phyloP scores from a whole-genome alignment of 2,888 invertebrate species.

The Ennomos erosarius region DNA sequence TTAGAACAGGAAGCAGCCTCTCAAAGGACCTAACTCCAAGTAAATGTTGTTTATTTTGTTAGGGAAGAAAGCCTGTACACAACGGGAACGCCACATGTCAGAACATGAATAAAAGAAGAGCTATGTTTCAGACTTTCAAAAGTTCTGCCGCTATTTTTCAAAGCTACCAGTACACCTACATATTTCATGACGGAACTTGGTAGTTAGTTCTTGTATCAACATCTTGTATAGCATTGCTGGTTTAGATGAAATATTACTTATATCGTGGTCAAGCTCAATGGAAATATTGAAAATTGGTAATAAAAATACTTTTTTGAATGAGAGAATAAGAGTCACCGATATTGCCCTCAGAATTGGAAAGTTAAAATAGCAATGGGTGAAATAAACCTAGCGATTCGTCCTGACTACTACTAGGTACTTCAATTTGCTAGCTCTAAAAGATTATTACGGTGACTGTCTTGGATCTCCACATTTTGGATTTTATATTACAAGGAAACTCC shows the following conservation, averaged over 20 bases:
- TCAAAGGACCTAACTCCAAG: slow-evolving; percentile 82
- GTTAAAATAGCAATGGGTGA: too few species aligned
- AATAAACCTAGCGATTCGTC: too few species aligned
- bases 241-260: slow-evolving; percentile 11
- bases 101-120: slow-evolving; percentile 83
- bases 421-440: too few species aligned
- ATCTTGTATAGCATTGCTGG: slow-evolving; percentile 40
- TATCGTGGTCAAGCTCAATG: slow-evolving; percentile 2
- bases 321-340: too few species aligned
- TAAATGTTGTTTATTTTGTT: slow-evolving; percentile 84
- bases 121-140: slow-evolving; percentile 82
- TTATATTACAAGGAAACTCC: too few species aligned
- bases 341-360: too few species aligned
- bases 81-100: slow-evolving; percentile 81
- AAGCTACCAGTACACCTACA: slow-evolving; percentile 58
- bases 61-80: slow-evolving; percentile 80
- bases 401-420: too few species aligned
- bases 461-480: too few species aligned
- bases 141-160: slow-evolving; percentile 77
- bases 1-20: slow-evolving; percentile 68
- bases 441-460: too few species aligned
- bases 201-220: slow-evolving; percentile 59
- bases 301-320: too few species aligned
- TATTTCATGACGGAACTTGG: slow-evolving; percentile 63
- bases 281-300: not conserved